Evolutionary conservation across 2,797 vertebrate species (phyloP).

Genomic region (Cyprinodon diabolis): DNA sequence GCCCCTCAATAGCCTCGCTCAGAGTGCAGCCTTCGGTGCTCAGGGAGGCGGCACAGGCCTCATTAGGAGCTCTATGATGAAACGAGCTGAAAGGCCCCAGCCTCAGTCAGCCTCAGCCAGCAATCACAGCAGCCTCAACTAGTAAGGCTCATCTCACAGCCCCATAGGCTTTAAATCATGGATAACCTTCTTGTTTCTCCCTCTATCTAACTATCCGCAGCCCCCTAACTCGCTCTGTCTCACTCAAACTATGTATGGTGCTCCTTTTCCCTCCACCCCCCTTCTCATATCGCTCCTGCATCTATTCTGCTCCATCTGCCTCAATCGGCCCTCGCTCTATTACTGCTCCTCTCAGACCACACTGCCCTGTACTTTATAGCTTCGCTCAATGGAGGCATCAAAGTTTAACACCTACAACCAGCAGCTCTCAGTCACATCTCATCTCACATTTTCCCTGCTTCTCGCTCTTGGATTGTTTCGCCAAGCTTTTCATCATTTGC

Average conservation of each 20-base stretch:
- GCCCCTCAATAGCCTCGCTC: slow-evolving; percentile 53
- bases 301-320: slow-evolving; percentile 39
- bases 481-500: slow-evolving; percentile 65
- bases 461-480: slow-evolving; percentile 49
- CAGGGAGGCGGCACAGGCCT: slow-evolving; percentile 72
- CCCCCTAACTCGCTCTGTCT: slow-evolving; percentile 64
- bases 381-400: slow-evolving; percentile 73
- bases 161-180: slow-evolving; percentile 83
- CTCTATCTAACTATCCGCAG: slow-evolving; percentile 70
- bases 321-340: slow-evolving; percentile 59
- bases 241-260: slow-evolving; percentile 59
- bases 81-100: slow-evolving; percentile 82
- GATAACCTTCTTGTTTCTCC: slow-evolving; percentile 77
- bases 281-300: background rate
- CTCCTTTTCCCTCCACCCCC: slow-evolving; percentile 50
- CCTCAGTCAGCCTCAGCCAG: slow-evolving; percentile 68
- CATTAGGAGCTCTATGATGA: slow-evolving; percentile 84
- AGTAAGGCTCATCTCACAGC: slow-evolving; percentile 73
- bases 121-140: slow-evolving; percentile 77
- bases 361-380: slow-evolving; percentile 66
- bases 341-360: slow-evolving; percentile 58
- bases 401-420: slow-evolving; percentile 78
- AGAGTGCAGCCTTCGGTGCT: slow-evolving; percentile 62
- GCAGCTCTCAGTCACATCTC: slow-evolving; percentile 68
- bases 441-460: slow-evolving; percentile 59